phyloP scores from a whole-genome alignment of 1,140 invertebrate species.

The Zaprionus camerounensis region DNA sequence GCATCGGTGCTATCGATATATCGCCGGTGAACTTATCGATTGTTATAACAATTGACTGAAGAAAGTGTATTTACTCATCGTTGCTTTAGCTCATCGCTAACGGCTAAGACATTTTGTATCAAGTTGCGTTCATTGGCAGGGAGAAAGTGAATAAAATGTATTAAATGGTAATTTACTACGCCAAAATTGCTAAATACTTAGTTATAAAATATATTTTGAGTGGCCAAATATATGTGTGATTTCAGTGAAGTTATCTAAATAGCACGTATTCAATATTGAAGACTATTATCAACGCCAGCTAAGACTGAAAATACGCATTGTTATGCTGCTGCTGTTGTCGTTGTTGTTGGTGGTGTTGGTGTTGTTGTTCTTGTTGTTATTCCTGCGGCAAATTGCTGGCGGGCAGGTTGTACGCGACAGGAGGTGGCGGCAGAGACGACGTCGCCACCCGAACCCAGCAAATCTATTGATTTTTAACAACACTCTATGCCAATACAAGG shows the following conservation, averaged over 20 bases:
- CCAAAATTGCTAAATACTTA: constrained; percentile 1
- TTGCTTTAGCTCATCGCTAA: constrained; percentile 19
- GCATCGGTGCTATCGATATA: constrained; percentile 23
- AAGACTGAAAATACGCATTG: constrained; percentile 35
- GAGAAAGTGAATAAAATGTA: constrained; percentile 45
- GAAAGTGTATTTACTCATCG: background rate
- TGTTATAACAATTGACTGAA: background rate
- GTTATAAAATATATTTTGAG: background rate
- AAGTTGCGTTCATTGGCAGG: constrained; percentile 22
- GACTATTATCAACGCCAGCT: background rate
- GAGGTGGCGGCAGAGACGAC: background rate
- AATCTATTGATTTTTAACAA: constrained; percentile 79
- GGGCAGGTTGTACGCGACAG: constrained; percentile 12
- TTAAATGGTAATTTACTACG: constrained; percentile 38
- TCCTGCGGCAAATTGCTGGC: constrained; percentile 12
- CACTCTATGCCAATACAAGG: constrained; percentile 47
- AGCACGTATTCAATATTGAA: constrained; percentile 2
- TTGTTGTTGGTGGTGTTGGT: constrained; percentile 2
- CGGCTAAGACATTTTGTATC: constrained; percentile 33
- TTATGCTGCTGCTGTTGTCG: constrained; percentile 34
- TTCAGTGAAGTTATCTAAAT: background rate
- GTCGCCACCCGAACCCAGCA: constrained; percentile 41
- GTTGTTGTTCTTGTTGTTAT: background rate
- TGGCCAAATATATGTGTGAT: too few relatives aligned
- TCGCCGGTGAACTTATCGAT: background rate